phyloP scores from a whole-genome alignment of 2,113 vertebrate genomes.

The Pavo muticus region DNA sequence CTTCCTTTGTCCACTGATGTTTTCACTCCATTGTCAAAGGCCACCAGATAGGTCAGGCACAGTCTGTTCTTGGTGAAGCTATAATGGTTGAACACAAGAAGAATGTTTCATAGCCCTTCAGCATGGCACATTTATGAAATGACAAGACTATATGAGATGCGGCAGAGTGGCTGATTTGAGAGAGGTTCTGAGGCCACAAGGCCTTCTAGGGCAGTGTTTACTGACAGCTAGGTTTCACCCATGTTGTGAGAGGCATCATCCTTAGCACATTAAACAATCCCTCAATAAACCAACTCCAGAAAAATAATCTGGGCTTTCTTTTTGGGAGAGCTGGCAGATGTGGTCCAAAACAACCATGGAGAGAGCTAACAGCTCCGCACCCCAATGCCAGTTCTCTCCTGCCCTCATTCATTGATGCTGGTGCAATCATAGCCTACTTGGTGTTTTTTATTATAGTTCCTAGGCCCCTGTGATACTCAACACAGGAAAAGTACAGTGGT shows the following conservation, averaged over 20 bases:
- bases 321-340: background rate
- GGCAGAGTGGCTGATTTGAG: background rate
- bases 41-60: no score
- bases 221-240: background rate
- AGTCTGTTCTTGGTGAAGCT: no score
- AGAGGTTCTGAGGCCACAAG: background rate
- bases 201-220: background rate
- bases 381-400: background rate
- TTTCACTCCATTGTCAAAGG: no score
- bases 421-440: background rate
- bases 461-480: background rate
- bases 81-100: background rate
- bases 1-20: no score
- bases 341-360: background rate
- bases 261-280: background rate
- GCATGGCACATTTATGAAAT: background rate
- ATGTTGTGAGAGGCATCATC: background rate
- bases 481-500: background rate
- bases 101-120: background rate
- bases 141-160: background rate
- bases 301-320: background rate
- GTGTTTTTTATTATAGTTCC: background rate
- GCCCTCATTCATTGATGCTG: background rate
- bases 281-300: background rate
- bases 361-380: background rate